Evolutionary conservation across 2,113 vertebrate species (phyloP).

Genomic region (Eolophus roseicapilla): DNA sequence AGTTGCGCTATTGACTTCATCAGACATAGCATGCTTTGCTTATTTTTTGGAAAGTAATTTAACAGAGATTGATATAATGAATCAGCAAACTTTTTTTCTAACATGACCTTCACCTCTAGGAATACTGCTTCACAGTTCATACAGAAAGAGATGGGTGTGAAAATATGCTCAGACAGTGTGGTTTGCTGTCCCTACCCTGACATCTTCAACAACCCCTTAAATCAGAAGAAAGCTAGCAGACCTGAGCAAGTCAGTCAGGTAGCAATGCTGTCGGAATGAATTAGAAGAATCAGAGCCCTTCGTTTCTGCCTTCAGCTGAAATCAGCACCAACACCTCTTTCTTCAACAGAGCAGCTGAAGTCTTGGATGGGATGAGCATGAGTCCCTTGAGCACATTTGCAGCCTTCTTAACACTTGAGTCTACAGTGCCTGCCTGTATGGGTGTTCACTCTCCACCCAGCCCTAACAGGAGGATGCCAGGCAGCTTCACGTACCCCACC

Average conservation of each 20-base stretch:
- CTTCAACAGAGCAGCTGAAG: neutral
- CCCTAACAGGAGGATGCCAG: neutral
- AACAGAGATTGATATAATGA: neutral
- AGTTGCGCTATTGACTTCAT: neutral
- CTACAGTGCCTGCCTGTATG: fast-evolving
- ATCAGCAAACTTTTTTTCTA: neutral
- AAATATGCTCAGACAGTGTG: fast-evolving
- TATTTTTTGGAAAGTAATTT: neutral
- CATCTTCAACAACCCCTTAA: neutral
- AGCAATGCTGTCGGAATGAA: neutral
- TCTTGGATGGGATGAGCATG: neutral
- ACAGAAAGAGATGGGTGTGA: neutral
- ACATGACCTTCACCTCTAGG: neutral
- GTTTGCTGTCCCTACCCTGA: neutral
- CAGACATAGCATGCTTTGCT: neutral
- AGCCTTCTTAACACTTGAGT: neutral
- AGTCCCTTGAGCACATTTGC: neutral
- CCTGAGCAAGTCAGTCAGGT: neutral
- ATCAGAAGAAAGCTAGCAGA: neutral
- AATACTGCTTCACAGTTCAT: neutral
- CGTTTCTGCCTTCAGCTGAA: neutral
- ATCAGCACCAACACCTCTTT: neutral
- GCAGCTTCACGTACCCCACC: fast-evolving
- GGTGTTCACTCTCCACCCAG: neutral
- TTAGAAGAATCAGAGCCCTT: neutral